These are phyloP conservation scores for Leptodirus hochenwartii DNA, from an alignment of 2,888 invertebrate genomes.

Conservation along the genomic window DNA sequence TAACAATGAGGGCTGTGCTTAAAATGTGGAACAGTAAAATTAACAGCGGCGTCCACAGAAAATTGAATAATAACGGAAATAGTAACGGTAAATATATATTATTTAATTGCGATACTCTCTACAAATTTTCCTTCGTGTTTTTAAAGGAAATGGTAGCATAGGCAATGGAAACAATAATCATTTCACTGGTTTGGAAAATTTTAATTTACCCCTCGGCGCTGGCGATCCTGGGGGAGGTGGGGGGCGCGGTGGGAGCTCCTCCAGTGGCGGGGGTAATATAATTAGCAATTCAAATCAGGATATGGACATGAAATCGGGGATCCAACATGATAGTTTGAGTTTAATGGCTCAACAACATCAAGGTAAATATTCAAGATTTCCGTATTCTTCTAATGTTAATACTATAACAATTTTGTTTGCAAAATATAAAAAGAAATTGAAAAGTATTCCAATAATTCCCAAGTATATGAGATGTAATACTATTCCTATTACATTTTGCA, in stretches of 20 bases:
- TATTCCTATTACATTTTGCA: no score
- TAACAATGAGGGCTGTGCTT: constrained; percentile 75
- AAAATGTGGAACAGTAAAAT: constrained; percentile 67
- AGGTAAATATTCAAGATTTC: constrained; percentile 1
- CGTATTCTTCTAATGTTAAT: neutral
- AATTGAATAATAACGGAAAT: no score
- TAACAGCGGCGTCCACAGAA: no score
- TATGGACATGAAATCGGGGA: constrained; percentile 17
- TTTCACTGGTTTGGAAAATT: constrained; percentile 31
- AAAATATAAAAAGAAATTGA: no score
- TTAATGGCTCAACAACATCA: no score
- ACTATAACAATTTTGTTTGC: no score
- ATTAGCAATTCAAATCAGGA: constrained; percentile 18
- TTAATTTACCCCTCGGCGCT: constrained; percentile 49
- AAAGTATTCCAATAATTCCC: no score
- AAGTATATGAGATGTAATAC: no score
- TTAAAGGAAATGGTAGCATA: no score
- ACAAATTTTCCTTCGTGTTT: neutral
- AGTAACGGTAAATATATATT: constrained; percentile 21
- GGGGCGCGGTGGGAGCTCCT: constrained; percentile 22
- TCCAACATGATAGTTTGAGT: constrained; percentile 26
- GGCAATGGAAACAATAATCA: constrained; percentile 24
- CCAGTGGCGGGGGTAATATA: constrained; percentile 25
- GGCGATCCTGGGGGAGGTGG: constrained; percentile 43
- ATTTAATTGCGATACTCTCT: constrained; percentile 28